Conservation (phyloP, 2,797 vertebrate genomes). For the Pseudocheirus occidentalis region DNA sequence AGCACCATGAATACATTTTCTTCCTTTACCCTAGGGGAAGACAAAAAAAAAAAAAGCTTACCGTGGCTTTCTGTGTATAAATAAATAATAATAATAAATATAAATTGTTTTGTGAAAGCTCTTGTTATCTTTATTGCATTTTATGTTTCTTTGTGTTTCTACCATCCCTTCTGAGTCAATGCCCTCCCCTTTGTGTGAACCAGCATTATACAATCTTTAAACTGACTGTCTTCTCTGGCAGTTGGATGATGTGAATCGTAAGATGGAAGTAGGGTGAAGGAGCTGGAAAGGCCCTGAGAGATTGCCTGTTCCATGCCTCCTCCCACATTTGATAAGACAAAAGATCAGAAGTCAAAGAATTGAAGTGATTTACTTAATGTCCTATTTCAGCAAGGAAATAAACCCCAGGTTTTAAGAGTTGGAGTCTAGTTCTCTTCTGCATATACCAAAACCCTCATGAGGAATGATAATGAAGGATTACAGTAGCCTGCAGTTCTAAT, state of each 20-base stretch:
- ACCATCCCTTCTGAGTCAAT: neutral
- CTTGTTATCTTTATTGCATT: constrained; percentile 31
- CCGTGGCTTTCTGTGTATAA: constrained; percentile 14
- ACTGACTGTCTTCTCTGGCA: fast-evolving
- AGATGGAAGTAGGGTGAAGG: neutral
- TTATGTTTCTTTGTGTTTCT: neutral
- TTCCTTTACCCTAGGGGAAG: constrained; percentile 54
- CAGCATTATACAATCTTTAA: neutral
- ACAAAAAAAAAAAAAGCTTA: constrained; percentile 17
- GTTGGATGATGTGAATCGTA: neutral
- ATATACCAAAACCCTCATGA: neutral
- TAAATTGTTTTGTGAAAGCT: constrained; percentile 44
- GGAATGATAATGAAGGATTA: fast-evolving
- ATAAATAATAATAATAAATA: constrained; percentile 57
- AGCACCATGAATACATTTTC: constrained; percentile 62
- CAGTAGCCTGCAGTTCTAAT: neutral
- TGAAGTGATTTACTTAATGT: neutral
- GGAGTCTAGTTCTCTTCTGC: neutral
- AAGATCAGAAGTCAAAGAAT: neutral
- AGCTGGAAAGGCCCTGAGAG: neutral
- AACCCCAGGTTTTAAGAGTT: neutral
- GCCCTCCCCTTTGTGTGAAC: neutral
- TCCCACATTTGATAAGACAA: neutral
- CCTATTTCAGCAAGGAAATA: neutral
- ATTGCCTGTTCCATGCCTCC: neutral